Base-by-base conservation (phyloP, 2,113 vertebrate species). In the Mustela nigripes region DNA sequence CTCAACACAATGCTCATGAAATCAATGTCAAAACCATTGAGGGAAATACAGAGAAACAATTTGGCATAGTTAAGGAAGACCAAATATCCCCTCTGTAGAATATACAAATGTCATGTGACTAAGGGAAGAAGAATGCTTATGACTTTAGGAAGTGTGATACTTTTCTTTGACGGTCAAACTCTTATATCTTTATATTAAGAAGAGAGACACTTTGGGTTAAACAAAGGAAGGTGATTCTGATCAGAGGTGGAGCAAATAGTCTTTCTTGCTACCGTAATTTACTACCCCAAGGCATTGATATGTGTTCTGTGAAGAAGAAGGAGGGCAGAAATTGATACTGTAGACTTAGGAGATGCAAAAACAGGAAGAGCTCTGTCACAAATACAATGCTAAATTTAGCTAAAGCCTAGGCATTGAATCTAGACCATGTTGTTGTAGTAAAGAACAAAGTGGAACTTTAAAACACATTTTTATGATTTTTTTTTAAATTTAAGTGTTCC, bases 121-220 rank as follows among this genome's bases (percentile, higher is more conserved):
- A 97, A 94, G 95, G 94, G 95, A 98, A 84, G 79, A 95, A 95
- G 50, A 95, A 90, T 98, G 92, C 91, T 96, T 98, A 82, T 97
- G 80, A 98, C 97, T 98, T 94, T 87, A 82, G 76, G 45, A 98
- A 97, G 87, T 89, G 58, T 96, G 73, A 65, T 50, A 81, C 89
- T 97, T 98, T 98, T 94, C 87, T 94, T 98, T 96, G 90, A 92
- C 96, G 98, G 94, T 94, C 94, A 85, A 33, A 91, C 71, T 98
- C 80, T 50, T 50, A 96, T 94, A 96, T 97, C 94, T 97, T 98
- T 97, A 76, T 96, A 98, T 86, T 78, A 94, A 95, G 31, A 53
- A 73, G 53, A 73, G 5, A 15, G 39, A 16, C 1, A 87, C n/a
- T 74, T 39, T 58, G 67, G n/a, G n/a, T 73, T 88, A 73, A 76